These are phyloP conservation scores for Rhingia rostrata DNA, from an alignment of 2,888 invertebrate species.

Conservation along the genomic window DNA sequence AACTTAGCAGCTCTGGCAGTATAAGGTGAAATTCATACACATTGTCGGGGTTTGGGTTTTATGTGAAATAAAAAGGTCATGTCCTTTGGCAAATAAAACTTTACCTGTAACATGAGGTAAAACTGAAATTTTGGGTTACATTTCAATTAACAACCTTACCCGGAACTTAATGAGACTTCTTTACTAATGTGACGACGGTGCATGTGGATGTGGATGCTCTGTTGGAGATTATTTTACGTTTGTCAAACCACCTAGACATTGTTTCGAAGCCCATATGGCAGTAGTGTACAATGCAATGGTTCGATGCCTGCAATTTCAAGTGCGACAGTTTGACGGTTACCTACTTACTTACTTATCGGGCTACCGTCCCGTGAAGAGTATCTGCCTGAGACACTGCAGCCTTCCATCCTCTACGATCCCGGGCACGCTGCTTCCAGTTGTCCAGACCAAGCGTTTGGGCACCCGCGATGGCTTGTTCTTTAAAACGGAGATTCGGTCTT, in stretches of 20 bases:
- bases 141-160: conserved; percentile 45
- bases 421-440: too few species aligned
- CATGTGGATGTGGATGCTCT: not conserved
- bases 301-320: conserved; percentile 23
- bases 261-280: conserved; percentile 1
- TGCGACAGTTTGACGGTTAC: not conserved
- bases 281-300: not conserved
- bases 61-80: conserved; percentile 5
- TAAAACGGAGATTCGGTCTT: too few species aligned
- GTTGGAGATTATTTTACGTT: not conserved
- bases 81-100: conserved; percentile 34
- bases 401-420: too few species aligned
- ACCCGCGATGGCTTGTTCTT: too few species aligned
- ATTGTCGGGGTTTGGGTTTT: conserved; percentile 3
- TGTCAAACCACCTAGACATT: not conserved
- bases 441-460: too few species aligned
- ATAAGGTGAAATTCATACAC: not conserved
- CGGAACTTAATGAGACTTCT: conserved; percentile 54
- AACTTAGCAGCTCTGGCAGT: conserved; percentile 6
- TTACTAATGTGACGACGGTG: conserved; percentile 1
- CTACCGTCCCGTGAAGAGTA: too few species aligned
- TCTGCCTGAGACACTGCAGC: too few species aligned
- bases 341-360: too few species aligned
- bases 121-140: conserved; percentile 19
- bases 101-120: conserved; percentile 21